These are phyloP conservation scores for Drosophila lacteicornis DNA, from an alignment of 1,140 invertebrate genomes.

Conservation along the genomic window DNA sequence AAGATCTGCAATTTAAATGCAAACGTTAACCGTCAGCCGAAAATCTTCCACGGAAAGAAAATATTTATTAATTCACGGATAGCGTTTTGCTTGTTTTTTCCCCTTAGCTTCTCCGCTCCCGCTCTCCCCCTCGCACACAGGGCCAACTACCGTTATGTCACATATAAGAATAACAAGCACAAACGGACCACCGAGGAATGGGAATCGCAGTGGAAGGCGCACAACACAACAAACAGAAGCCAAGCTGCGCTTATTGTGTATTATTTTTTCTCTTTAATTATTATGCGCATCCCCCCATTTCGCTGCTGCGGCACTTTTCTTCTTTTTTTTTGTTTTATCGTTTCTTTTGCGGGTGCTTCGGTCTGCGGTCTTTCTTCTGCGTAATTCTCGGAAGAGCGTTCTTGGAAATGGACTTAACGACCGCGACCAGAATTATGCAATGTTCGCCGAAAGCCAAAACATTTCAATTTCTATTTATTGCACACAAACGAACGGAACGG, in stretches of 20 bases:
- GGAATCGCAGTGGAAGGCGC: constrained; percentile 10
- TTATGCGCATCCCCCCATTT: constrained; percentile 65
- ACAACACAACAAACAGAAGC: constrained; percentile 34
- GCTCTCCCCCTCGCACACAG: constrained; percentile 16
- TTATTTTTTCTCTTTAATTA: constrained; percentile 67
- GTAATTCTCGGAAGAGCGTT: constrained; percentile 43
- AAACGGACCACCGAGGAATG: constrained; percentile 33
- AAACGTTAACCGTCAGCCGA: constrained; percentile 32
- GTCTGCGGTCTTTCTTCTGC: constrained; percentile 13
- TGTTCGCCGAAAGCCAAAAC: constrained; percentile 34
- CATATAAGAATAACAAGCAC: constrained; percentile 51
- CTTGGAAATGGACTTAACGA: constrained; percentile 38
- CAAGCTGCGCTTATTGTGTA: constrained; percentile 68
- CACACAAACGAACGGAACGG: constrained; percentile 18
- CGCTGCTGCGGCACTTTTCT: constrained; percentile 31
- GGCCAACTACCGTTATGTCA: constrained; percentile 72
- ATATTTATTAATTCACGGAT: constrained; percentile 38
- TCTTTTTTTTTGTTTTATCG: constrained; percentile 23
- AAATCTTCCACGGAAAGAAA: constrained; percentile 26
- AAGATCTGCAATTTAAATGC: constrained; percentile 69
- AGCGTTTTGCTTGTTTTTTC: constrained; percentile 24
- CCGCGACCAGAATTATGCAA: constrained; percentile 68
- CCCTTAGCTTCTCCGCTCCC: constrained; percentile 10
- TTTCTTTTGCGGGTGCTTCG: constrained; percentile 20
- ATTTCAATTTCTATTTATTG: constrained; percentile 19